Evolutionary conservation across 2,888 invertebrate species (phyloP).

Genomic region (Lacanobia wlatinum): DNA sequence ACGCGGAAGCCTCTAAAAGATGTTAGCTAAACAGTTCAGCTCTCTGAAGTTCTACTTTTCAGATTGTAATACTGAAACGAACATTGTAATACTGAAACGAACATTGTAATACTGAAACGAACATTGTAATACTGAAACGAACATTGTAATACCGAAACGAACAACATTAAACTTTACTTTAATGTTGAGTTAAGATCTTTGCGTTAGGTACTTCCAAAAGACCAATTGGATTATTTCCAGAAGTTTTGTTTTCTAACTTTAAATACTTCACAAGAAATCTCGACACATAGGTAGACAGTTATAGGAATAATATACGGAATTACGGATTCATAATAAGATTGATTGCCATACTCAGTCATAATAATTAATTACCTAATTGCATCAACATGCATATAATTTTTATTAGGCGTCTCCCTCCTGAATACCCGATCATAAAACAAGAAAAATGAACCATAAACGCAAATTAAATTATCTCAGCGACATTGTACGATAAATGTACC

Average conservation of each 20-base stretch:
- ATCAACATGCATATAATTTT: neutral
- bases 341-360: neutral
- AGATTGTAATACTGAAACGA: no score
- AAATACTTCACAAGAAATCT: no score
- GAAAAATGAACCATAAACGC: neutral
- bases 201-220: no score
- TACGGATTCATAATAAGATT: neutral
- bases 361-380: slow-evolving; percentile 5
- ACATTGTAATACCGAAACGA: no score
- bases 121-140: no score
- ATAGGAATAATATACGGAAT: neutral
- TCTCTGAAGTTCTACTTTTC: no score
- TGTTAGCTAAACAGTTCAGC: no score
- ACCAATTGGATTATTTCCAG: neutral
- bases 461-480: slow-evolving; percentile 19
- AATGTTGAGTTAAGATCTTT: neutral
- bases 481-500: slow-evolving; percentile 12
- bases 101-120: no score
- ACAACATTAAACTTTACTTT: no score
- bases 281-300: neutral
- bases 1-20: neutral
- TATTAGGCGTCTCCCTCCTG: neutral
- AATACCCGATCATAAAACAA: neutral
- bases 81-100: no score
- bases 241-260: neutral